phyloP scores from a whole-genome alignment of 2,113 vertebrate species.

The Epinephelus lanceolatus region DNA sequence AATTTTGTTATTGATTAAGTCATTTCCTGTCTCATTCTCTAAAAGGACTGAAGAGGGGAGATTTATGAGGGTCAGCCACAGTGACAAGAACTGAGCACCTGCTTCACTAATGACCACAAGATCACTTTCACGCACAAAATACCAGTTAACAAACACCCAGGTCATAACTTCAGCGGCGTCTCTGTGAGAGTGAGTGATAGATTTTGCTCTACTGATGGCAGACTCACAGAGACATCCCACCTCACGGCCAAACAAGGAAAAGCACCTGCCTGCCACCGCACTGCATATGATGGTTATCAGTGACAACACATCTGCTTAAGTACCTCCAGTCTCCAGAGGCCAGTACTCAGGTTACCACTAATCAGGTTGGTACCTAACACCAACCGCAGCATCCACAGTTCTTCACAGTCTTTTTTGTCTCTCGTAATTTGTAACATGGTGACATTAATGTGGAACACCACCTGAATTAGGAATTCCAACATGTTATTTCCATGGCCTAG shows the following conservation, averaged over 20 bases:
- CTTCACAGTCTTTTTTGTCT: neutral
- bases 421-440: neutral
- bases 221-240: neutral
- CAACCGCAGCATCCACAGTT: slow-evolving; percentile 12
- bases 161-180: slow-evolving; percentile 2
- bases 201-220: neutral
- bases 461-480: too few relatives aligned
- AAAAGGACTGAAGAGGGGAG: slow-evolving; percentile 16
- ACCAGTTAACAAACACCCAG: slow-evolving; percentile 11
- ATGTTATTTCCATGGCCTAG: too few relatives aligned
- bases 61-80: slow-evolving; percentile 35
- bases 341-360: slow-evolving; percentile 25
- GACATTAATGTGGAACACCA: neutral
- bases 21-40: slow-evolving; percentile 27
- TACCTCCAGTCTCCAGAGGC: neutral
- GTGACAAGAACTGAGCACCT: slow-evolving; percentile 10
- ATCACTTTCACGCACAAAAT: slow-evolving; percentile 41
- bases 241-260: slow-evolving; percentile 1
- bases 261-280: slow-evolving; percentile 24
- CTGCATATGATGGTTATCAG: slow-evolving; percentile 38
- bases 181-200: neutral
- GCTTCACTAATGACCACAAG: slow-evolving; percentile 35
- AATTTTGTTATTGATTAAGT: neutral
- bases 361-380: neutral
- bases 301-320: slow-evolving; percentile 27